Percentiles rank a stretch among this genome's conserved stretches.
These are phyloP conservation scores for Drosophila nr. fundita DNA, from an alignment of 2,888 invertebrate genomes.

Conservation along the genomic window DNA sequence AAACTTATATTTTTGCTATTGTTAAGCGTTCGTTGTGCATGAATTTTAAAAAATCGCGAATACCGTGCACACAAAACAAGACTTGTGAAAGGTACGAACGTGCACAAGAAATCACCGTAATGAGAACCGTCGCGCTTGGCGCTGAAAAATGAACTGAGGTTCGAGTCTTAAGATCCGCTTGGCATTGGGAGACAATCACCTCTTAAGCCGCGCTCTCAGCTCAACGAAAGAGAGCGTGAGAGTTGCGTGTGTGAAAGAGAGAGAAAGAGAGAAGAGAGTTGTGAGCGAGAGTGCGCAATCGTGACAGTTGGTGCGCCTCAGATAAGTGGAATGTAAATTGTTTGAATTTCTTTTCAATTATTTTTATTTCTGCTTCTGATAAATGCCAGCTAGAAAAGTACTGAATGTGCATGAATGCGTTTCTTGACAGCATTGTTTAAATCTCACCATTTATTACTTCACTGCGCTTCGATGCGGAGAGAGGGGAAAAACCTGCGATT, in stretches of 20 bases:
- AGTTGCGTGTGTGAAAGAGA: not conserved
- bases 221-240: slow-evolving; percentile 11
- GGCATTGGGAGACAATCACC: slow-evolving; percentile 46
- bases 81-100: slow-evolving; percentile 6
- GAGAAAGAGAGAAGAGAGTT: slow-evolving; percentile 22
- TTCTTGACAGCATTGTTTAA: slow-evolving; percentile 49
- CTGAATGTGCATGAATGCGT: slow-evolving; percentile 32
- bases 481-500: slow-evolving; percentile 1
- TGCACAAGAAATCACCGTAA: slow-evolving; percentile 15
- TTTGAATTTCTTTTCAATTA: slow-evolving; percentile 76
- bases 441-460: slow-evolving; percentile 55
- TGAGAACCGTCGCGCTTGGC: slow-evolving; percentile 56
- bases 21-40: slow-evolving; percentile 51
- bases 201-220: slow-evolving; percentile 28
- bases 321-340: slow-evolving; percentile 72
- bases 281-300: slow-evolving; percentile 45
- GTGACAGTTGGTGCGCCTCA: slow-evolving; percentile 55
- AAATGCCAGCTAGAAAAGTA: slow-evolving; percentile 46
- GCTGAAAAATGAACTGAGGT: slow-evolving; percentile 56
- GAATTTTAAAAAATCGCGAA: slow-evolving; percentile 56
- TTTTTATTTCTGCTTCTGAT: slow-evolving; percentile 50
- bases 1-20: slow-evolving; percentile 46
- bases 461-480: not conserved
- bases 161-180: slow-evolving; percentile 48
- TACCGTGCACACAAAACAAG: slow-evolving; percentile 23